These are phyloP conservation scores for Drosophila oshimai DNA, from an alignment of 1,140 invertebrate genomes.

Conservation along the genomic window DNA sequence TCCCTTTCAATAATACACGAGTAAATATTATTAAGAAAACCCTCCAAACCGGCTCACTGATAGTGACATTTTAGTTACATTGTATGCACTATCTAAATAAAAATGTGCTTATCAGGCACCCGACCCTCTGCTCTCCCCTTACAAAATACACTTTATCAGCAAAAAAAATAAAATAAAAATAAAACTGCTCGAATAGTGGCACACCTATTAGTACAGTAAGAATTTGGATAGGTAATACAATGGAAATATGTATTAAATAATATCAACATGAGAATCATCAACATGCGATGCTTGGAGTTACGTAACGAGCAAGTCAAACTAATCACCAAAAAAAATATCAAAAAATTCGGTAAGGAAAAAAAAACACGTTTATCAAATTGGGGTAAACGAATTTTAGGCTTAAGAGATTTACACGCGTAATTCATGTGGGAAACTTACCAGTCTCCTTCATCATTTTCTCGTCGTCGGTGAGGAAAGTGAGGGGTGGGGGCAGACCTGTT, in stretches of 20 bases:
- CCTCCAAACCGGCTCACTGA: not conserved
- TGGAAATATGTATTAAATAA: constrained; percentile 12
- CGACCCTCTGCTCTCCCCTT: not conserved
- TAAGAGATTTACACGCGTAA: not conserved
- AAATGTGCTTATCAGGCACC: constrained; percentile 46
- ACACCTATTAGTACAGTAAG: not conserved
- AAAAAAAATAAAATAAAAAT: constrained; percentile 24
- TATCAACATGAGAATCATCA: constrained; percentile 6
- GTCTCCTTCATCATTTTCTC: constrained; percentile 91
- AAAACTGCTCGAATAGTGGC: too few species aligned
- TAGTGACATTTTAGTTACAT: constrained; percentile 17
- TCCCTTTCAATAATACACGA: not conserved
- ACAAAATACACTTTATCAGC: constrained; percentile 30
- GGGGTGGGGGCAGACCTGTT: constrained; percentile 82
- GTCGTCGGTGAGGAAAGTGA: constrained; percentile 89
- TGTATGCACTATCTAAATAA: constrained; percentile 30
- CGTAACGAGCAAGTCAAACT: constrained; percentile 11
- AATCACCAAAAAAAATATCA: constrained; percentile 20
- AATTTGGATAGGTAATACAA: not conserved
- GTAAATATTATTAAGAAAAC: constrained; percentile 1
- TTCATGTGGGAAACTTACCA: constrained; percentile 84
- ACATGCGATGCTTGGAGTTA: constrained; percentile 13
- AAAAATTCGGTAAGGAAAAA: constrained; percentile 5
- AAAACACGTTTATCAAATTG: constrained; percentile 29
- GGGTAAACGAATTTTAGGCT: too few species aligned